Evolutionary conservation across 2,888 invertebrate genomes (phyloP), one percentile per base, ranked within the genome.

Genomic region (Listrodromus nycthemerus): DNA sequence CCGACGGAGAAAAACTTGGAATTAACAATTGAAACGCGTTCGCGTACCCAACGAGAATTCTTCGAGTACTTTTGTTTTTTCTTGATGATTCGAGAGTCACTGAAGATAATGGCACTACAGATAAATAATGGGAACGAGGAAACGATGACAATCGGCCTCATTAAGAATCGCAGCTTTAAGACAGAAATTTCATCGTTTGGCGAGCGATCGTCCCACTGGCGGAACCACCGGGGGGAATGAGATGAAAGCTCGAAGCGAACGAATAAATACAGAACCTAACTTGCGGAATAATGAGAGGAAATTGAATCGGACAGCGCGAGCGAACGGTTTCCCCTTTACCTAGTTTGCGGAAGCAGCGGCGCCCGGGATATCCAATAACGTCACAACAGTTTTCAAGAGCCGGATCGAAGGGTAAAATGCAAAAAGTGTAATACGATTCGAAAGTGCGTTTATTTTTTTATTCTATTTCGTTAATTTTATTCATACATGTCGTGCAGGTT

Each of bases 221-320:
- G 45, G 10, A 55, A 69, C 50, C 19, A 48, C 24, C 13, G 19
- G 24, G 4, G 19, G 27, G 66, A 24, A 21, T 3, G 61, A 16
- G 19, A 27, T 7, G 19, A 19, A 27, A 61, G 67, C 3, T 4
- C 10, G 30, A 21, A 30, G n/a, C 65, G 37, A 65, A 69, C 21
- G 41, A 21, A 67, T 48, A 66, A 8, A n/a, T 24, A 24, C 37
- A 45, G 30, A 30, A 74, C 41, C 16, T 37, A 74, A 37, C 65
- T 19, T n/a, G 55, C 4, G 41, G 58, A 48, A 80, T 74, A 73
- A 80, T 66, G 66, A 80, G 73, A 67, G 48, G 30, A 67, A 74
- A 50, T 67, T 67, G 33, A 45, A 67, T 74, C 67, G 66, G 45
- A 67, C 55, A 45, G 58, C 30, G 41, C 24, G 41, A 45, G 30